Conservation (phyloP, 2,888 invertebrate species). For the Thyatira batis region DNA sequence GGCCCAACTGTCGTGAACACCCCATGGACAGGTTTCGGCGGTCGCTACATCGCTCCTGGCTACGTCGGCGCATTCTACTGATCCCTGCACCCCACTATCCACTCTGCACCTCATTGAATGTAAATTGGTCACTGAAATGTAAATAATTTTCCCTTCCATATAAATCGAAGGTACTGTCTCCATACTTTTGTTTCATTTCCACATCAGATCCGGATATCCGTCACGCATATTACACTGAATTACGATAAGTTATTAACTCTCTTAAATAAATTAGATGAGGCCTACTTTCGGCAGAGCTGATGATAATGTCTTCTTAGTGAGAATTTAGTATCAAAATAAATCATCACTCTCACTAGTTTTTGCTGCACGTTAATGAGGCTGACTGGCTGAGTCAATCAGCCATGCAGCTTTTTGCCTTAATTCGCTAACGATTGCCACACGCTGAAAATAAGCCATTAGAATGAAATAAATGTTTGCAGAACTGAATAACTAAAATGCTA, state of each 20-base stretch:
- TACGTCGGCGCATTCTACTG: constrained; percentile 48
- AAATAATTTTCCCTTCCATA: not conserved
- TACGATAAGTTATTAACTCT: not conserved
- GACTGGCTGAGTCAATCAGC: not conserved
- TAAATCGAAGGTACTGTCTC: not conserved
- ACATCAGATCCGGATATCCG: not conserved
- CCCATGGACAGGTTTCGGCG: constrained; percentile 25
- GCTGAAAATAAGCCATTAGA: not conserved
- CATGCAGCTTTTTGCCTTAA: not conserved
- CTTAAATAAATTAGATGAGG: not conserved
- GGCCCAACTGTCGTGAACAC: constrained; percentile 69
- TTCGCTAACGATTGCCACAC: not conserved
- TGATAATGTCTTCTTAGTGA: not conserved
- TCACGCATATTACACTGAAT: not conserved
- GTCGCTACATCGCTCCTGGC: constrained; percentile 52
- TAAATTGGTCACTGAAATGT: not conserved
- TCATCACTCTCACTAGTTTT: not conserved
- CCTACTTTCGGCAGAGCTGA: not conserved
- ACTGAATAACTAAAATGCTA: too few species aligned
- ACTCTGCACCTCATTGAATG: constrained; percentile 6
- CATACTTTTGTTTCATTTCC: not conserved
- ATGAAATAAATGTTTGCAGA: too few species aligned
- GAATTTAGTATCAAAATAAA: not conserved
- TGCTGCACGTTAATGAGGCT: not conserved
- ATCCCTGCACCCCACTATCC: constrained; percentile 12